Evolutionary conservation across 2,797 vertebrate genomes (phyloP).

Genomic region (Chelon auratus): DNA sequence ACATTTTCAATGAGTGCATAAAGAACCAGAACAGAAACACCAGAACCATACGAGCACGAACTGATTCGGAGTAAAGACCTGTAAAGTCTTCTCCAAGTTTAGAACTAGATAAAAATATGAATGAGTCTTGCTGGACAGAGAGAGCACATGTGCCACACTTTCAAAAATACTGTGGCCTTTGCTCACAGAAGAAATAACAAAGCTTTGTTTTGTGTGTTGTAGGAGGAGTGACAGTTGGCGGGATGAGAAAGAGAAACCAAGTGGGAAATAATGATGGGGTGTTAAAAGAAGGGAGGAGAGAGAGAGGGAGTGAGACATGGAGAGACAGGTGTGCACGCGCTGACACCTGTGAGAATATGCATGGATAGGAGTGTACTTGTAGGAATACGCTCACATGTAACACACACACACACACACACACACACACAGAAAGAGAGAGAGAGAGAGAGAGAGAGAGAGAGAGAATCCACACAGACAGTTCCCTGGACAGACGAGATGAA

Average conservation of each 20-base stretch:
- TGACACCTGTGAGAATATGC: slow-evolving; percentile 44
- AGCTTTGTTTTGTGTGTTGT: background rate
- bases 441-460: background rate
- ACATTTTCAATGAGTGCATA: too few relatives aligned
- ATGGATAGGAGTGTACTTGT: background rate
- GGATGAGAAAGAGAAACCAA: slow-evolving; percentile 22
- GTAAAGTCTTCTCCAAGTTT: too few relatives aligned
- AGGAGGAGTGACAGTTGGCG: background rate
- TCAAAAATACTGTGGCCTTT: background rate
- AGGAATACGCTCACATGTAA: slow-evolving; percentile 17
- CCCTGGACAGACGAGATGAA: slow-evolving; percentile 63
- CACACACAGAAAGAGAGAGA: background rate
- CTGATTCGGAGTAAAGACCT: too few relatives aligned
- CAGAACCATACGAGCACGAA: too few relatives aligned
- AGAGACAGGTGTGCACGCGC: slow-evolving; percentile 35
- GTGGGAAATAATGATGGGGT: slow-evolving; percentile 32
- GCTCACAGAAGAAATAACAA: slow-evolving; percentile 13
- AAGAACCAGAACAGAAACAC: too few relatives aligned
- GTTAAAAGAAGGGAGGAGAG: background rate
- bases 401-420: background rate
- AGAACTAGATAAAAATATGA: too few relatives aligned
- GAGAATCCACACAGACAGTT: slow-evolving; percentile 25
- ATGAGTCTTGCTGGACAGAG: background rate
- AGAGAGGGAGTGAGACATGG: background rate
- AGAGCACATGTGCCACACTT: slow-evolving; percentile 5